A percentile compares a stretch with the other conserved stretches of the same genome.
These are phyloP conservation scores for Drosophila chauvacae DNA, from an alignment of 1,140 invertebrate genomes.

Conservation along the genomic window DNA sequence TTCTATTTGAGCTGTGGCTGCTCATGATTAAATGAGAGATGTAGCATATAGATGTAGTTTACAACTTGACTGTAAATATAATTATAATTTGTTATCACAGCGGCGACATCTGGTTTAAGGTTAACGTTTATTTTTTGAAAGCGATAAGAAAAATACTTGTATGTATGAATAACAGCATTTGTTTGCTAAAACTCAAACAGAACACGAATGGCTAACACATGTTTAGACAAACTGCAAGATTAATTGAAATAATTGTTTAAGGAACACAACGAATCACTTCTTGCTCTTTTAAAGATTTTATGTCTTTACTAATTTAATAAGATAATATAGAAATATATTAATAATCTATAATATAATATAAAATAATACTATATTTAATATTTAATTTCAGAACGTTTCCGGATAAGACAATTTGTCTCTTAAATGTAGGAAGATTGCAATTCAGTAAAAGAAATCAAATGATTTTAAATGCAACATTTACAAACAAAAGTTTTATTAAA, in stretches of 20 bases:
- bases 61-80: neutral
- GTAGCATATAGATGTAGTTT: neutral
- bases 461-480: neutral
- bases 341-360: neutral
- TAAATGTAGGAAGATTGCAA: neutral
- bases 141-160: conserved; percentile 6
- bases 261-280: neutral
- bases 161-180: neutral
- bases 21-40: conserved; percentile 4
- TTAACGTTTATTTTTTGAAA: neutral
- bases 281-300: neutral
- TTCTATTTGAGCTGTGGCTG: neutral
- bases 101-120: neutral
- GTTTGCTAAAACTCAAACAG: neutral
- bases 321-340: neutral
- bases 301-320: neutral
- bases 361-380: too few relatives aligned
- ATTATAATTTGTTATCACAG: conserved; percentile 2
- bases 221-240: neutral
- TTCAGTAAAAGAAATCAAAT: neutral
- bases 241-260: neutral
- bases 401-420: too few relatives aligned
- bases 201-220: neutral
- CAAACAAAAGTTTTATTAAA: neutral
- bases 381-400: neutral